These are phyloP conservation scores for Chrysoperla carnea DNA, from an alignment of 1,140 invertebrate genomes.

Conservation along the genomic window DNA sequence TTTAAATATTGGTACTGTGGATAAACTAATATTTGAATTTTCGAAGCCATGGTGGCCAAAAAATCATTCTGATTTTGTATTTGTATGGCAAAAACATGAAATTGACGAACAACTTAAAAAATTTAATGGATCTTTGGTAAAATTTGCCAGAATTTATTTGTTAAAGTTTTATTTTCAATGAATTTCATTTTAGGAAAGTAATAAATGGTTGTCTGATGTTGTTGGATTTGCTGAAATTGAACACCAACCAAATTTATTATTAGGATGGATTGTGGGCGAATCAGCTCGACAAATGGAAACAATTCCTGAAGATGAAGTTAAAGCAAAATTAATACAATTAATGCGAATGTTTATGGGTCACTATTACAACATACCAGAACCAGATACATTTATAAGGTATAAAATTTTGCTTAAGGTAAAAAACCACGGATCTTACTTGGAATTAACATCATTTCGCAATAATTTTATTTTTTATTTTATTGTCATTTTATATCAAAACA, in stretches of 20 bases:
- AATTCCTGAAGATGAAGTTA: slow-evolving; percentile 27
- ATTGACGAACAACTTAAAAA: neutral
- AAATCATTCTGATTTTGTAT: slow-evolving; percentile 24
- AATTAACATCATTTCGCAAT: neutral
- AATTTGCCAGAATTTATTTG: neutral
- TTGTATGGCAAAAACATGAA: slow-evolving; percentile 33
- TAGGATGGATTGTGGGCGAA: slow-evolving; percentile 37
- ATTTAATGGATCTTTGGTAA: neutral
- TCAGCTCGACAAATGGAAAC: slow-evolving; percentile 30
- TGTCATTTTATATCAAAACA: neutral
- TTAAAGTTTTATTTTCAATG: neutral
- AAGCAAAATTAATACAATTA: slow-evolving; percentile 24
- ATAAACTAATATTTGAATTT: slow-evolving; percentile 62
- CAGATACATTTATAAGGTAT: slow-evolving; percentile 19
- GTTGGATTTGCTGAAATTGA: slow-evolving; percentile 33
- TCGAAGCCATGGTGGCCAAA: slow-evolving; percentile 39
- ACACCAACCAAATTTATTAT: slow-evolving; percentile 28
- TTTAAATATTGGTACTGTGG: slow-evolving; percentile 49
- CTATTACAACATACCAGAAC: slow-evolving; percentile 30
- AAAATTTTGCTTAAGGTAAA: too few relatives aligned
- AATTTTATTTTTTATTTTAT: neutral
- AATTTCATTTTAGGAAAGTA: slow-evolving; percentile 2
- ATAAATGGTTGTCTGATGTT: slow-evolving; percentile 27
- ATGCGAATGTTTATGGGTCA: slow-evolving; percentile 26
- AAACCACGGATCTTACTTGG: neutral